Conservation (phyloP, 2,888 invertebrate species). For the Polydrusus tereticollis region DNA sequence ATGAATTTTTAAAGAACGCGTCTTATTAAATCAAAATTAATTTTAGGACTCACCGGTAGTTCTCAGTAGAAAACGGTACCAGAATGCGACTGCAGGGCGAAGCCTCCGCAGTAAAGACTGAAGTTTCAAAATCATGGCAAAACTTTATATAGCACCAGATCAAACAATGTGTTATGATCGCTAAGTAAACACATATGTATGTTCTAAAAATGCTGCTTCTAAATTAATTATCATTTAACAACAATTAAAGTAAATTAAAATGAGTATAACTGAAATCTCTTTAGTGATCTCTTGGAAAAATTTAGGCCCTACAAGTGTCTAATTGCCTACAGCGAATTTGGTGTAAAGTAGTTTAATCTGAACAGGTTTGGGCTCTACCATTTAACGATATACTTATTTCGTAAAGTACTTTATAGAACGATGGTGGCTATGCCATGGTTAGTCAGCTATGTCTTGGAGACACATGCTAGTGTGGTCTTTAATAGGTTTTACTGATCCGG, state of each 20-base stretch:
- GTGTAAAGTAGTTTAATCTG: not conserved
- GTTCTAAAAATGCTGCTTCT: constrained; percentile 53
- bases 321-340: not conserved
- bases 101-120: constrained; percentile 62
- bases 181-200: constrained; percentile 61
- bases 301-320: not conserved
- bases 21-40: not conserved
- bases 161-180: constrained; percentile 62
- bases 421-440: no score
- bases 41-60: constrained; percentile 56
- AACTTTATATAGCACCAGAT: constrained; percentile 60
- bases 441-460: no score
- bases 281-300: not conserved
- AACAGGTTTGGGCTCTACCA: not conserved
- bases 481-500: no score
- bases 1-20: not conserved
- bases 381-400: no score
- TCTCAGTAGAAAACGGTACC: constrained; percentile 57
- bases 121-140: constrained; percentile 58
- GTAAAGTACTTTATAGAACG: no score
- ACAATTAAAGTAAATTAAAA: constrained; percentile 52
- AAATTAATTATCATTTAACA: constrained; percentile 54
- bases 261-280: constrained; percentile 11
- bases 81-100: constrained; percentile 61
- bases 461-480: no score